A percentile compares a stretch with the other conserved stretches of the same genome.
phyloP scores from a whole-genome alignment of 92 coral and sea anemone genomes.

The Palythoa caribaeorum region DNA sequence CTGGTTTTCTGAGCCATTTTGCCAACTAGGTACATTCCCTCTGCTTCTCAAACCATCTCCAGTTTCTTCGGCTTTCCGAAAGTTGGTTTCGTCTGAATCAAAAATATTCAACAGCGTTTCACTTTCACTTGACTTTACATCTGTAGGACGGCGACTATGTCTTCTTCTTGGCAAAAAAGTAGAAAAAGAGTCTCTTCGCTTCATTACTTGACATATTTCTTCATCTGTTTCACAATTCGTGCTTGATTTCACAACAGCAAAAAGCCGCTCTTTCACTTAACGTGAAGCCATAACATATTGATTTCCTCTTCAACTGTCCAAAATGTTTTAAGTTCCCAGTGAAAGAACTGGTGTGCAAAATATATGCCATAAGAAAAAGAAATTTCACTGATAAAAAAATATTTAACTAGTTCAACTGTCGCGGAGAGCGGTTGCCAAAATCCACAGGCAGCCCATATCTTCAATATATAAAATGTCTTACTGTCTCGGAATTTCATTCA shows the following conservation, averaged over 20 bases:
- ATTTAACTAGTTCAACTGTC: neutral
- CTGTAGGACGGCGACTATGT: constrained; percentile 21
- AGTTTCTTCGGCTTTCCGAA: constrained; percentile 3
- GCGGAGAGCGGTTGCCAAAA: neutral
- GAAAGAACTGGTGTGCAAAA: neutral
- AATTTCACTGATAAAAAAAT: neutral
- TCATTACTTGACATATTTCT: constrained; percentile 4
- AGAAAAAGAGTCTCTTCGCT: constrained; percentile 34
- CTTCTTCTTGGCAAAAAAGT: constrained; percentile 41
- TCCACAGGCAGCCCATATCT: neutral
- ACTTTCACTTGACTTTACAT: constrained; percentile 14
- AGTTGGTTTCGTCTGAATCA: neutral
- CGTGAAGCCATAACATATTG: constrained; percentile 17
- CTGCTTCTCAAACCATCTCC: neutral
- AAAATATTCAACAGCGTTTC: constrained; percentile 22
- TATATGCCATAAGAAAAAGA: neutral
- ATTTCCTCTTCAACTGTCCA: neutral
- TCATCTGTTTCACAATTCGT: no score
- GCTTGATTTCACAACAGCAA: neutral
- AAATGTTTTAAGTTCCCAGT: neutral
- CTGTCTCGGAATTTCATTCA: no score
- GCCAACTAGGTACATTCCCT: neutral
- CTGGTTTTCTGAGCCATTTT: neutral
- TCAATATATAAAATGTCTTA: neutral
- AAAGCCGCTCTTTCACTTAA: neutral